A percentile compares a stretch with the other conserved stretches of the same genome.
Conservation (phyloP, 2,113 vertebrate genomes). For the Desmodus rotundus region DNA sequence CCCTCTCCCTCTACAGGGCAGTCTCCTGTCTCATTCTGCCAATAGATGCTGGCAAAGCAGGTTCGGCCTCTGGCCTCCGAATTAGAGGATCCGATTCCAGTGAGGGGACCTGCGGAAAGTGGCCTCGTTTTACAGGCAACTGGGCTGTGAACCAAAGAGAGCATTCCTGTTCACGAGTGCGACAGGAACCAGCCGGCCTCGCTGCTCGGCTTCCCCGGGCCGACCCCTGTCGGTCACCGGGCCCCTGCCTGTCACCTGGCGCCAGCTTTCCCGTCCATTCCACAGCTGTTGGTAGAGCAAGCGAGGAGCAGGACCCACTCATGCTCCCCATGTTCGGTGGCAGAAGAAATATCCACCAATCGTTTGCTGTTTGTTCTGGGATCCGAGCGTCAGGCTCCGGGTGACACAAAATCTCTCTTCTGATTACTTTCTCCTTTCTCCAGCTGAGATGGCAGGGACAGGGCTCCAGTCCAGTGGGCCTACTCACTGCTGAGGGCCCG, state of each 20-base stretch:
- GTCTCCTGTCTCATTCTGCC: neutral
- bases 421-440: neutral
- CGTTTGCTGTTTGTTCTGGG: neutral
- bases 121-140: slow-evolving; percentile 12
- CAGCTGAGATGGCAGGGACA: too few species aligned
- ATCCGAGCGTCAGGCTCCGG: neutral
- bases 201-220: fast-evolving
- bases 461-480: fast-evolving
- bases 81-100: neutral
- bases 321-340: fast-evolving
- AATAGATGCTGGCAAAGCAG: neutral
- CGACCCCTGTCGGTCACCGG: fast-evolving
- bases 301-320: fast-evolving
- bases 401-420: fast-evolving
- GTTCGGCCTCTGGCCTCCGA: neutral
- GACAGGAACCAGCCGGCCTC: fast-evolving
- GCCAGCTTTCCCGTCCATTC: neutral
- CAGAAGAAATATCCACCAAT: neutral
- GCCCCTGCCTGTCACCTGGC: neutral
- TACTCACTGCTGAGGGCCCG: neutral
- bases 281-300: fast-evolving
- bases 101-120: neutral
- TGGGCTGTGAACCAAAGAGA: neutral
- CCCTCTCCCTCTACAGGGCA: neutral
- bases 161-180: neutral